Percentiles rank a stretch among this genome's conserved stretches.
These are phyloP conservation scores for Limnephilus marmoratus DNA, from an alignment of 2,888 invertebrate species.

Conservation along the genomic window DNA sequence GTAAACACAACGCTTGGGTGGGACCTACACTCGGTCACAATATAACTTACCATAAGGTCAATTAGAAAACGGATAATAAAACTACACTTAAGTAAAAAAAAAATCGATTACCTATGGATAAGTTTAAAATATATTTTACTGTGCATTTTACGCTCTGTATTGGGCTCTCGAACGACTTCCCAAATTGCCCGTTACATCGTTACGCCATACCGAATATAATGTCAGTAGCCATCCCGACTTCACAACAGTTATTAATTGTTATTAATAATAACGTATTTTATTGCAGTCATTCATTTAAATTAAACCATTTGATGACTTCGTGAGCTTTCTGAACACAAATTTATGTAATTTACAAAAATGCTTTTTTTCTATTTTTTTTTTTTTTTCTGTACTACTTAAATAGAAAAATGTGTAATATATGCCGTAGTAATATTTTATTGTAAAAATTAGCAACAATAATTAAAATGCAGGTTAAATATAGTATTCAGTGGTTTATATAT, in stretches of 20 bases:
- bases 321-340: not conserved
- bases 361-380: no score
- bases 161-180: not conserved
- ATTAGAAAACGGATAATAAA: no score
- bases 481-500: no score
- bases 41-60: no score
- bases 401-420: not conserved
- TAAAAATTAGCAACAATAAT: no score
- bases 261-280: not conserved
- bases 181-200: not conserved
- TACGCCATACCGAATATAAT: not conserved
- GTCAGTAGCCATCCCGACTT: not conserved
- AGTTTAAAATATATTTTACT: not conserved
- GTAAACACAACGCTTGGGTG: no score
- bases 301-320: not conserved
- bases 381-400: no score
- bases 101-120: not conserved
- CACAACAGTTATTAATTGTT: not conserved
- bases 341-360: no score
- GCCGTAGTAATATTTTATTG: no score
- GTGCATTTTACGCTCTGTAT: not conserved
- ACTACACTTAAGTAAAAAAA: no score
- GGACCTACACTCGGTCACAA: no score
- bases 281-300: not conserved
- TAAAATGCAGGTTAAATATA: no score